Conservation (phyloP, 2,797 vertebrate species). For the Balearica regulorum region DNA sequence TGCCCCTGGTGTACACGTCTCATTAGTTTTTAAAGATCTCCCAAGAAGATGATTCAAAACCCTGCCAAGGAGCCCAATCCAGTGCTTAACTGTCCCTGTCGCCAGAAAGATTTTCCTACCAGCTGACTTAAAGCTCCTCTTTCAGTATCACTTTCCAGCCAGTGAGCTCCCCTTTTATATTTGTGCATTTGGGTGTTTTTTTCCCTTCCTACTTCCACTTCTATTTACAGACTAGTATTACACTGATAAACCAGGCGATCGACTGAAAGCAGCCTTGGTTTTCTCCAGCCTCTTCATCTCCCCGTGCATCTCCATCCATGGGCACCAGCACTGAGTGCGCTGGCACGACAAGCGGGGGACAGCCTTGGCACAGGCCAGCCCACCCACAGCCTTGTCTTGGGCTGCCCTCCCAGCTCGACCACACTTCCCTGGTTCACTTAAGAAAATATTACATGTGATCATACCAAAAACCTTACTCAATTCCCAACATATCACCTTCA, state of each 20-base stretch:
- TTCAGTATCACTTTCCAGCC: background rate
- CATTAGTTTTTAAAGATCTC: background rate
- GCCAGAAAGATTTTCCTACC: background rate
- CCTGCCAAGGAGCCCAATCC: background rate
- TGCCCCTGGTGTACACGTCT: background rate
- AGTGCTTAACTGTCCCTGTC: background rate
- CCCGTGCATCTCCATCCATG: fast-evolving
- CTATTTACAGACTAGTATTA: background rate
- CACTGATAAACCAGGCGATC: background rate
- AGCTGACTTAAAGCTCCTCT: background rate
- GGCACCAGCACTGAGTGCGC: fast-evolving
- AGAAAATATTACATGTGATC: background rate
- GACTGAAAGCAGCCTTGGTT: background rate
- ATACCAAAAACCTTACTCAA: background rate
- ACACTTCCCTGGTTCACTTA: background rate
- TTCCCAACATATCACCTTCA: background rate
- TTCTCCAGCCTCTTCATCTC: background rate
- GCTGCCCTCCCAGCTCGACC: background rate
- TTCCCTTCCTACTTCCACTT: background rate
- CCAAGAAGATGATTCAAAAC: background rate
- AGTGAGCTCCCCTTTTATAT: background rate
- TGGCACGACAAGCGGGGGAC: background rate
- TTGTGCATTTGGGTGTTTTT: background rate
- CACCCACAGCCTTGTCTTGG: background rate
- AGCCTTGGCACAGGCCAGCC: background rate